Evolutionary conservation across 2,797 vertebrate species (phyloP), one percentile per base, ranked within the genome.

Genomic region (Cynopterus sphinx): DNA sequence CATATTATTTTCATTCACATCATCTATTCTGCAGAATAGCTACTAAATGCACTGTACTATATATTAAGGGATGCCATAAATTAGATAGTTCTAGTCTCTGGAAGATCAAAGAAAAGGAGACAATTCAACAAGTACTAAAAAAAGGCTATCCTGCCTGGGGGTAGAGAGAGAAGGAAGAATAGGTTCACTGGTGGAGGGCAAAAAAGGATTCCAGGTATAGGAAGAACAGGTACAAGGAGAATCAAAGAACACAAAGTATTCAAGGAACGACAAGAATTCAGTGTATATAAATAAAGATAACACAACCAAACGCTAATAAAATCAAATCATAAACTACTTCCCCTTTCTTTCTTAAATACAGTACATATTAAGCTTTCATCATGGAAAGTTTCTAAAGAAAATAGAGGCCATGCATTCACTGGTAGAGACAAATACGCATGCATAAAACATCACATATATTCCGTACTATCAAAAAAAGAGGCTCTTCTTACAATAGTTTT

Each of bases 291-390:
- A 87, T 28, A 82, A 96, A 97, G 93, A 78, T 57, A 70, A 90
- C 31, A 73, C 3, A 57, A 83, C 22, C 39, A 94, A 85, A 82
- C 19, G 67, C 61, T 41, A 81, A 12, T 81, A 88, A 85, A 61
- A 71, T 75, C 31, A 91, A 88, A 93, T n/a, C 55, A 24, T 68
- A 91, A 96, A 49, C 75, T 94, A 94, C 74, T 95, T 96, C 87
- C n/a, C 95, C 77, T 59, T 93, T 90, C 41, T 79, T 90, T 87
- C 81, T 87, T 81, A 84, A 96, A 75, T 68, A 95, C 12, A 67
- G 21, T 11, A 95, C 59, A 55, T 94, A 90, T 74, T 65, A 92
- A 79, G 43, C 24, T 87, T 92, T 79, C 16, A 83, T 71, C 78
- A 87, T 19, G 26, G n/a, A 82, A 92, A 33, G 49, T 77, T 90